Percentiles rank a stretch among this genome's conserved stretches.
Conservation (phyloP, 2,797 vertebrate genomes). For the Rhynchonycteris naso region DNA sequence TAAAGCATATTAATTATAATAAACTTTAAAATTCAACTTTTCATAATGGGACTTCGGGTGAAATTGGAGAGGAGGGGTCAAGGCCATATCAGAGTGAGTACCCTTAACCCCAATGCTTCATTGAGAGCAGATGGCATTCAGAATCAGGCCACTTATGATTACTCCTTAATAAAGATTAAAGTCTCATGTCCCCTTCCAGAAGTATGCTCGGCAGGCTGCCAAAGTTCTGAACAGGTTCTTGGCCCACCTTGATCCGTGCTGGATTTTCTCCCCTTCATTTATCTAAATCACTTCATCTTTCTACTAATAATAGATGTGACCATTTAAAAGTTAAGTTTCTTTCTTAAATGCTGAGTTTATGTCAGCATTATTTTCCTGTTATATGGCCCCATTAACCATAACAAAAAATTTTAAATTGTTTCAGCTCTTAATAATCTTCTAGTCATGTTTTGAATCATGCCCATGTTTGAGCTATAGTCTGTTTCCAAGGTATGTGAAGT, state of each 20-base stretch:
- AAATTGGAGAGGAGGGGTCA: constrained; percentile 79
- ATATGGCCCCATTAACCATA: constrained; percentile 57
- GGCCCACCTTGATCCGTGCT: constrained; percentile 72
- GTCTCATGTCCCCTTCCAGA: constrained; percentile 81
- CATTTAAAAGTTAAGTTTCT: constrained; percentile 58
- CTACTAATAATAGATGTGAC: constrained; percentile 69
- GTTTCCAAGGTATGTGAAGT: constrained; percentile 76
- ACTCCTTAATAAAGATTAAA: constrained; percentile 87
- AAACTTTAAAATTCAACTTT: constrained; percentile 61
- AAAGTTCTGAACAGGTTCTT: constrained; percentile 76
- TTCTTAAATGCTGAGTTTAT: constrained; percentile 25
- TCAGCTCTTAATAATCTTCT: constrained; percentile 73
- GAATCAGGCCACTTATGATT: constrained; percentile 83
- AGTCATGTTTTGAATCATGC: constrained; percentile 73
- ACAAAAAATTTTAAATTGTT: constrained; percentile 72
- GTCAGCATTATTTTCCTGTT: constrained; percentile 65
- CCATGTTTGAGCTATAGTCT: constrained; percentile 57
- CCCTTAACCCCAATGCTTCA: constrained; percentile 79
- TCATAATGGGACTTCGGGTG: constrained; percentile 61
- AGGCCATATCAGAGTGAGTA: constrained; percentile 76
- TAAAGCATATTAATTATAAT: constrained; percentile 68
- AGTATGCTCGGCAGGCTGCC: constrained; percentile 80
- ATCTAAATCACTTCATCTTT: constrained; percentile 62
- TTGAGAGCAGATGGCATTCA: constrained; percentile 87
- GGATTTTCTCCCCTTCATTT: constrained; percentile 38